Base-by-base conservation (phyloP, 2,888 invertebrate genomes). In the Mycalesis mineus region DNA sequence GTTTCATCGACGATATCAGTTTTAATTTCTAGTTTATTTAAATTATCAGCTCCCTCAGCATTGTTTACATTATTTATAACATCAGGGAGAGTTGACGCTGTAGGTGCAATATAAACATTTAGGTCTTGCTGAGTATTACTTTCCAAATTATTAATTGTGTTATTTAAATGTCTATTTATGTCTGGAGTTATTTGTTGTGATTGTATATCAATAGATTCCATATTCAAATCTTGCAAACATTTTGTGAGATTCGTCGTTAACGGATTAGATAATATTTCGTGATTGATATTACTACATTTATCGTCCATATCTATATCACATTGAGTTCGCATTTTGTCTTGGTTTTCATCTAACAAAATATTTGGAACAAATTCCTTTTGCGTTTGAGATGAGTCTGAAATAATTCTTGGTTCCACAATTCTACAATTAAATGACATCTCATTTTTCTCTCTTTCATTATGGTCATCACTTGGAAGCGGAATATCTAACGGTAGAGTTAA, bases 401-500 rank as follows among this genome's bases (percentile, higher is more conserved):
- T 6, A 7, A 3, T 13, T 7, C 6, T 28, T 28, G n/a, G 13
- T 13, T 44, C n/a, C 29, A 7, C 8, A 17, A 11, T 1, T 48
- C 17, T 36, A 7, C 31, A 17, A 5, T 39, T 13, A 37, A 22
- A 6, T 8, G 22, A 13, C 22, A 5, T n/a, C 5, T 13, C 7
- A 22, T 36, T 7, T n/a, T 15, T 28, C 13, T 57, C 45, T 7
- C 48, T 59, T 44, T 57, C 60, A 13, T 42, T 31, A 36, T 55
- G 50, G 41, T 60, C 62, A 41, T 60, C 62, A 55, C 29, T 22
- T 33, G 60, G 60, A 14, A 60, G 31, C 44, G 62, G 54, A 37
- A 57, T 51, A 44, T 60, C 55, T 44, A 47, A 55, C 0, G 58
- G 61, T 37, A 40, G n/a, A 2, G 47, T 29, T 9, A 45, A 9